These are phyloP conservation scores for Eremophila alpestris DNA, from an alignment of 2,797 vertebrate species.

Conservation along the genomic window DNA sequence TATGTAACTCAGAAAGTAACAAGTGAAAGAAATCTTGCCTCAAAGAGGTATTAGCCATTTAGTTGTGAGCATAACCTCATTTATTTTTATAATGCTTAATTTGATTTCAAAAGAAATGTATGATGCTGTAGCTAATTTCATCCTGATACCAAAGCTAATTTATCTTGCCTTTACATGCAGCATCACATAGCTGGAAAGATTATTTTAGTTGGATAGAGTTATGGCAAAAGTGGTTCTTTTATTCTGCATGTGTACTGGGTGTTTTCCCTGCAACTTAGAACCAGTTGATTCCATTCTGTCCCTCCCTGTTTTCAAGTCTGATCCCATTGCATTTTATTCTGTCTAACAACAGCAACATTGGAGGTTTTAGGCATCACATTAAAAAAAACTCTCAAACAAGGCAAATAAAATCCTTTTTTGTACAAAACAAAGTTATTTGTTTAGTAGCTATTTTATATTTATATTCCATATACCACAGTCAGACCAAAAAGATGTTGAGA, in stretches of 20 bases:
- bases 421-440: not conserved
- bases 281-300: not conserved
- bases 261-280: not conserved
- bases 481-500: not conserved
- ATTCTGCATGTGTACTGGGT: not conserved
- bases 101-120: not conserved
- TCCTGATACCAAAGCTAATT: not conserved
- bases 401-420: not conserved
- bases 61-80: not conserved
- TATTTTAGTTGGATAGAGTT: not conserved
- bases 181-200: not conserved
- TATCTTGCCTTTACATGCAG: not conserved
- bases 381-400: not conserved
- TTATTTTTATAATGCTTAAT: conserved; percentile 7
- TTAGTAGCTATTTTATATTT: not conserved
- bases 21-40: not conserved
- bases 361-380: not conserved
- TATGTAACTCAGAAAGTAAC: not conserved
- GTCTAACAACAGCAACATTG: not conserved
- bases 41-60: not conserved
- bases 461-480: not conserved
- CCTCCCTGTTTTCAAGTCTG: not conserved
- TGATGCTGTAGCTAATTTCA: not conserved
- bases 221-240: not conserved
- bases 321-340: not conserved